Conservation (phyloP, 2,797 vertebrate genomes). For the Picus viridis region DNA sequence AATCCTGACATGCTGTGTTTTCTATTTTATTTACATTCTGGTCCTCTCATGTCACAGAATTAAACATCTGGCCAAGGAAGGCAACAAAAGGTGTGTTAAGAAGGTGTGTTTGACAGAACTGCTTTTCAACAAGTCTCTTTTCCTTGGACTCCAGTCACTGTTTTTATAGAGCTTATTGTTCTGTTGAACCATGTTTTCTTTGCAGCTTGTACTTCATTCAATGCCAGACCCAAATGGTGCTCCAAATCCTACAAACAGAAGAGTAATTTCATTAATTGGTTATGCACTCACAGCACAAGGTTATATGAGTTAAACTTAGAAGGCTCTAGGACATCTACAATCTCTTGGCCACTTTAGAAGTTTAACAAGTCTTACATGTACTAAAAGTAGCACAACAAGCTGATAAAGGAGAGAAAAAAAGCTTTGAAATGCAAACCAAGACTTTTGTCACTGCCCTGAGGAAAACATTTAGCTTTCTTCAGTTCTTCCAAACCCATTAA, state of each 20-base stretch:
- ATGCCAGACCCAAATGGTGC: constrained; percentile 94
- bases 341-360: not conserved
- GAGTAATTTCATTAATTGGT: not conserved
- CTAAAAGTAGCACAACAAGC: not conserved
- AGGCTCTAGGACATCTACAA: not conserved
- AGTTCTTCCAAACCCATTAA: not conserved
- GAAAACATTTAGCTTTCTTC: not conserved
- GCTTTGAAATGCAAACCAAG: constrained; percentile 22
- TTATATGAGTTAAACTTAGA: not conserved
- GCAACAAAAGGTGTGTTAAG: constrained; percentile 82
- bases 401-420: not conserved
- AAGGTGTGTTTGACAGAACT: constrained; percentile 65
- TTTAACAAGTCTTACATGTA: not conserved
- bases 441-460: not conserved
- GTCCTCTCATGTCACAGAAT: constrained; percentile 82
- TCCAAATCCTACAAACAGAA: constrained; percentile 88
- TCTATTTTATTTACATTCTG: constrained; percentile 77
- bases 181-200: constrained; percentile 99
- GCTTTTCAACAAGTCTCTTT: constrained; percentile 93
- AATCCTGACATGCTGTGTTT: constrained; percentile 79
- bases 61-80: constrained; percentile 80
- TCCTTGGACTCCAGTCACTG: constrained; percentile 95
- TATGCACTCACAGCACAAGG: not conserved
- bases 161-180: constrained; percentile 98
- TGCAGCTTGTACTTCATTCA: constrained; percentile 96